Percentiles rank a stretch among this genome's conserved stretches.
Conservation (phyloP, 2,797 vertebrate species). For the Pantherophis vulpinus region DNA sequence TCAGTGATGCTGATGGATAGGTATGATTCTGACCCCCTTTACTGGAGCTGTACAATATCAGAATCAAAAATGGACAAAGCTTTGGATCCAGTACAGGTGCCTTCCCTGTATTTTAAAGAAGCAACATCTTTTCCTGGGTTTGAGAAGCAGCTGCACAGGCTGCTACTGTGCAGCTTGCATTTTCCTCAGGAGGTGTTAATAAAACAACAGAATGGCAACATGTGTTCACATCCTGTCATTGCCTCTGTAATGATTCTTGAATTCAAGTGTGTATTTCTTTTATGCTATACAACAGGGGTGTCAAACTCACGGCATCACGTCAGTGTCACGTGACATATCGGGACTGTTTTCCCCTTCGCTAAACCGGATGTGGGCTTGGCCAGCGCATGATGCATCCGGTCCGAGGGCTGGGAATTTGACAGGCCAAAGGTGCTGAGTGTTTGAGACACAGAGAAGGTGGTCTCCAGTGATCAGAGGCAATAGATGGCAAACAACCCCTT, state of each 20-base stretch:
- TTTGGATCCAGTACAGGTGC: not conserved
- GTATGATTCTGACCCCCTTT: not conserved
- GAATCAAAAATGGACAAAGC: not conserved
- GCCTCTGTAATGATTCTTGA: not conserved
- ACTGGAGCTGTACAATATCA: not conserved
- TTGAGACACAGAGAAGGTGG: not conserved
- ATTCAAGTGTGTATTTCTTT: not conserved
- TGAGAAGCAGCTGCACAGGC: not conserved
- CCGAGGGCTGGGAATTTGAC: no score
- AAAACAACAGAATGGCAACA: not conserved
- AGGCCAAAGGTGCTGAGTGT: not conserved
- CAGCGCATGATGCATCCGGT: no score
- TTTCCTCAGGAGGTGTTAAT: not conserved
- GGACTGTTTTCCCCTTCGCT: no score
- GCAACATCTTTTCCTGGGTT: not conserved
- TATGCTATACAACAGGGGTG: not conserved
- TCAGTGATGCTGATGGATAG: not conserved
- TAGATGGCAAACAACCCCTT: not conserved
- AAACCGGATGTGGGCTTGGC: no score
- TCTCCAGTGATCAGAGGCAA: not conserved
- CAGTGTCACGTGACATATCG: no score
- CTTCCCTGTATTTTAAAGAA: not conserved
- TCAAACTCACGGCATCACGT: no score
- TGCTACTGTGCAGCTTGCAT: no score
- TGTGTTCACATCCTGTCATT: not conserved